Percentiles rank a stretch among this genome's conserved stretches.
Conservation (phyloP, 2,113 vertebrate species). For the Numida meleagris region DNA sequence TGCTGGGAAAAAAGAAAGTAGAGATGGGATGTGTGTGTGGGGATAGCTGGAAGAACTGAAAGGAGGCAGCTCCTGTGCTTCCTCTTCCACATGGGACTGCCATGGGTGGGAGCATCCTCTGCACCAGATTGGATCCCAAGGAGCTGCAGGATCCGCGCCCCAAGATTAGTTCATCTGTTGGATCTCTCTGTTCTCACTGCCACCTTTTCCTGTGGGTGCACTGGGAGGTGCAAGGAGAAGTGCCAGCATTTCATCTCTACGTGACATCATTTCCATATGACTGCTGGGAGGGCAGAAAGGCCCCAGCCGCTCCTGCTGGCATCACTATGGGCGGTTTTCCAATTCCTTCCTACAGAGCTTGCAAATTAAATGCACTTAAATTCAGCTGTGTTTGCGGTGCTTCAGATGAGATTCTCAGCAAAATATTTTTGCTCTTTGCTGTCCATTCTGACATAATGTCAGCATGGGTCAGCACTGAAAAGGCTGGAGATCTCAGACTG, state of each 20-base stretch:
- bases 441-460: not conserved
- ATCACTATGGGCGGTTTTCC: not conserved
- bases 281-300: not conserved
- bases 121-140: not conserved
- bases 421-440: not conserved
- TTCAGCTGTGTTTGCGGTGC: not conserved
- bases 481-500: not conserved
- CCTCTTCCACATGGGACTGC: accelerated
- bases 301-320: not conserved
- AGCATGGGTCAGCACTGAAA: not conserved
- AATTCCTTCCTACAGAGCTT: not conserved
- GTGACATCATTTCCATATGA: not conserved
- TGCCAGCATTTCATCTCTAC: not conserved
- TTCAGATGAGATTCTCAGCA: not conserved
- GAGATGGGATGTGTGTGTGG: not conserved
- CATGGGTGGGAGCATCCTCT: not conserved
- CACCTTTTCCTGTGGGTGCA: not conserved
- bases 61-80: not conserved
- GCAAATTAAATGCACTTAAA: not conserved
- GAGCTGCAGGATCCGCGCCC: not conserved
- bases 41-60: not conserved
- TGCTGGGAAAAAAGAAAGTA: not conserved
- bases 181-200: not conserved
- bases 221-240: not conserved
- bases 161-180: not conserved